These are phyloP conservation scores for Heliconius charithonia DNA, from an alignment of 2,888 invertebrate genomes.

Conservation along the genomic window DNA sequence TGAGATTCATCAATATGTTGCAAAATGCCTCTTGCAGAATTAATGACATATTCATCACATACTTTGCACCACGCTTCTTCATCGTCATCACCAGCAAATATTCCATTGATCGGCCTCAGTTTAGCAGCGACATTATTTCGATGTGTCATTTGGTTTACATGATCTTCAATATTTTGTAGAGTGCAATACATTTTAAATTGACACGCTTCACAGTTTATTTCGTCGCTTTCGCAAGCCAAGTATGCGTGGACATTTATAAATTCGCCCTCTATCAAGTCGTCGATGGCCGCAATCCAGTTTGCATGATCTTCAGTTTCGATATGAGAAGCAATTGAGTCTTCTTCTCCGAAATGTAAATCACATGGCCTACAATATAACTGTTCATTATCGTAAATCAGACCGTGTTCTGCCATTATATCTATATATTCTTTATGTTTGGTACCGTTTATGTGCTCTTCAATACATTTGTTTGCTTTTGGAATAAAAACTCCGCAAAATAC, in stretches of 20 bases:
- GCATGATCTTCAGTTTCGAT: slow-evolving; percentile 62
- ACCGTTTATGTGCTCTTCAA: slow-evolving; percentile 69
- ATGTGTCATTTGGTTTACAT: slow-evolving; percentile 64
- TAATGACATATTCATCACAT: slow-evolving; percentile 61
- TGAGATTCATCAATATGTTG: slow-evolving; percentile 66
- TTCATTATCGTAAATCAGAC: slow-evolving; percentile 57
- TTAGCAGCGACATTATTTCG: slow-evolving; percentile 61
- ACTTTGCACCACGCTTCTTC: slow-evolving; percentile 66
- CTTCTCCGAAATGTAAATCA: slow-evolving; percentile 55
- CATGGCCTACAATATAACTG: slow-evolving; percentile 66
- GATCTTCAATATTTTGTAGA: slow-evolving; percentile 60
- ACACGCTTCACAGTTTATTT: slow-evolving; percentile 65
- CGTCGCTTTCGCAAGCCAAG: slow-evolving; percentile 60
- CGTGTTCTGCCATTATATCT: slow-evolving; percentile 64
- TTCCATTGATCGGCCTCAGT: slow-evolving; percentile 63
- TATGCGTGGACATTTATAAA: slow-evolving; percentile 63
- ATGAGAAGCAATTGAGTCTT: slow-evolving; percentile 62
- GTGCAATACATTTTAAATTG: slow-evolving; percentile 56
- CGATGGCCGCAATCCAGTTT: slow-evolving; percentile 65
- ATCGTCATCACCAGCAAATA: slow-evolving; percentile 61
- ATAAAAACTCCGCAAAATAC: slow-evolving; percentile 69
- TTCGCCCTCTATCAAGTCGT: slow-evolving; percentile 67
- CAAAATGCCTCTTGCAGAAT: slow-evolving; percentile 59
- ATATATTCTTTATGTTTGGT: slow-evolving; percentile 67
- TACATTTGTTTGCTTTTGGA: slow-evolving; percentile 69